These are phyloP conservation scores for Cephus rjabovi DNA, from an alignment of 2,888 invertebrate genomes.

Conservation along the genomic window DNA sequence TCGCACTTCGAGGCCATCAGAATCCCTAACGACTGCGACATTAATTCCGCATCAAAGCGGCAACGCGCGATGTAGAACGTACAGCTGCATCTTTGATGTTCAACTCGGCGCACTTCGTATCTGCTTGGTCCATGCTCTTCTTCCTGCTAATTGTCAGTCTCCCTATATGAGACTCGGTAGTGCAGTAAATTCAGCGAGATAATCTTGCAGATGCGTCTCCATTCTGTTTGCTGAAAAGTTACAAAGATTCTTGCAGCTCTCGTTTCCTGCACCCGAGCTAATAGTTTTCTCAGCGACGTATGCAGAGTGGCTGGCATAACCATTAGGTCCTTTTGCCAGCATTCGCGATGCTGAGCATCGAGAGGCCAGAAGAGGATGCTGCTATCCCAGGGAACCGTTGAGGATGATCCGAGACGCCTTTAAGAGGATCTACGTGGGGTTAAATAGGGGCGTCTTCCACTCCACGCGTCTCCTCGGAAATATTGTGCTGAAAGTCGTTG, in stretches of 20 bases:
- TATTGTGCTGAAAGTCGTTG: not conserved
- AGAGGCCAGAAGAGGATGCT: not conserved
- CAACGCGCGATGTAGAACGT: not conserved
- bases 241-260: not conserved
- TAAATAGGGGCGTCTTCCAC: not conserved
- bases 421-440: not conserved
- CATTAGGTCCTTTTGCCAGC: too few species aligned
- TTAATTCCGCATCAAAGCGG: not conserved
- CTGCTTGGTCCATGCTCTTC: not conserved
- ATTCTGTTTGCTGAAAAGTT: not conserved
- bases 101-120: not conserved
- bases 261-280: not conserved
- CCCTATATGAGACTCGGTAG: not conserved
- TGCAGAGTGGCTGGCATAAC: too few species aligned
- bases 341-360: too few species aligned
- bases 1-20: not conserved
- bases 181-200: not conserved
- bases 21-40: not conserved
- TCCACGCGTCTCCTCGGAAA: not conserved
- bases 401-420: not conserved
- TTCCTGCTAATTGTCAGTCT: not conserved
- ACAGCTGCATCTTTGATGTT: not conserved
- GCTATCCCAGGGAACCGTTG: not conserved
- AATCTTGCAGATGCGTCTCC: not conserved
- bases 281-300: not conserved